phyloP scores from a whole-genome alignment of 2,888 invertebrate species.

The Crocallis elinguaria region DNA sequence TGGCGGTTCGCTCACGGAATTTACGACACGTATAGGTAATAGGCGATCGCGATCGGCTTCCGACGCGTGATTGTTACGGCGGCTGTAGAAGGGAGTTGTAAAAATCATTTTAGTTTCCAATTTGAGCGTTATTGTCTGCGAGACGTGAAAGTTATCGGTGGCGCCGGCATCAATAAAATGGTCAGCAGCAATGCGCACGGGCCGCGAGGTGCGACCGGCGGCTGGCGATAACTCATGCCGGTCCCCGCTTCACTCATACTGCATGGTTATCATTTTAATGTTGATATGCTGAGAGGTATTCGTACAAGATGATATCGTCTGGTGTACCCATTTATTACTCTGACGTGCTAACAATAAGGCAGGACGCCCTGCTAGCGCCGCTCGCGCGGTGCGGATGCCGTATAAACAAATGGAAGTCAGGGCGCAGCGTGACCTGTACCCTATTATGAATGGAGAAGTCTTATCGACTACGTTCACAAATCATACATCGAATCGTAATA shows the following conservation, averaged over 20 bases:
- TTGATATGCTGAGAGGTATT: constrained; percentile 62
- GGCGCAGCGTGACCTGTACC: constrained; percentile 64
- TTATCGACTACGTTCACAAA: constrained; percentile 52
- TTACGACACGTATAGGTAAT: constrained; percentile 69
- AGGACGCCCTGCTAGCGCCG: constrained; percentile 69
- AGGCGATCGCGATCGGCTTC: constrained; percentile 66
- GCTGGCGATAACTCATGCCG: constrained; percentile 60
- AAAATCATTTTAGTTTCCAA: constrained; percentile 79
- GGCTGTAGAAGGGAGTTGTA: constrained; percentile 64
- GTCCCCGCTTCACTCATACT: constrained; percentile 57
- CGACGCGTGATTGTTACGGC: constrained; percentile 56
- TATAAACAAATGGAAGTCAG: constrained; percentile 70
- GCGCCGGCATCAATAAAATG: constrained; percentile 82
- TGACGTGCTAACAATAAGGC: constrained; percentile 76
- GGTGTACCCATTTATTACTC: constrained; percentile 68
- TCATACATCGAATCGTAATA: constrained; percentile 51
- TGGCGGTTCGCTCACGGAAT: constrained; percentile 70
- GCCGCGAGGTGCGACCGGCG: constrained; percentile 50
- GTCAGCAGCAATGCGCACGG: constrained; percentile 66
- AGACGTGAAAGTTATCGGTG: constrained; percentile 80
- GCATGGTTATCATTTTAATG: constrained; percentile 62
- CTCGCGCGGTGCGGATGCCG: constrained; percentile 42
- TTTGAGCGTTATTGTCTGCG: constrained; percentile 80
- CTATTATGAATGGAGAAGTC: constrained; percentile 55
- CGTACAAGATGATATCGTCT: constrained; percentile 65